Conservation (phyloP, 1,140 invertebrate genomes). For the Anastrepha ludens region DNA sequence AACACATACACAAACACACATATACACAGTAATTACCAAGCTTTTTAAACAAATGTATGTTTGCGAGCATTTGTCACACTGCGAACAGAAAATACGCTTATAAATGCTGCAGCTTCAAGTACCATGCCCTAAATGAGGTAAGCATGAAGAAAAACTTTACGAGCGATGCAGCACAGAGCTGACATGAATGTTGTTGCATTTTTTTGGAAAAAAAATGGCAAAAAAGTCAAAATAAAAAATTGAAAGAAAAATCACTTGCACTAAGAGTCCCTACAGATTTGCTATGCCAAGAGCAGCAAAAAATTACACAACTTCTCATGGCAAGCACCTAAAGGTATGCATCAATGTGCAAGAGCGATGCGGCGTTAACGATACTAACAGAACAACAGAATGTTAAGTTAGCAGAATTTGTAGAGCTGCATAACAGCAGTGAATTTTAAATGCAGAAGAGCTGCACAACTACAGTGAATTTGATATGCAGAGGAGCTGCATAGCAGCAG, state of each 20-base stretch:
- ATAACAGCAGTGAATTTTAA: not conserved
- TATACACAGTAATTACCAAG: not conserved
- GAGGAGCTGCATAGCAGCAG: too few species aligned
- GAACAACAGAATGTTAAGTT: not conserved
- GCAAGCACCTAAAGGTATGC: conserved; percentile 9
- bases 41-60: too few species aligned
- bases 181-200: not conserved
- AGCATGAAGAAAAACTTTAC: not conserved
- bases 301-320: not conserved
- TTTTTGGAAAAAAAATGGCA: not conserved
- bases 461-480: too few species aligned
- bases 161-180: not conserved
- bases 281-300: not conserved
- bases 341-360: not conserved
- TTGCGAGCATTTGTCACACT: too few species aligned
- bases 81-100: too few species aligned
- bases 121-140: too few species aligned
- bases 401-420: not conserved
- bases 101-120: too few species aligned
- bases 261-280: not conserved
- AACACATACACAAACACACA: not conserved
- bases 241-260: not conserved
- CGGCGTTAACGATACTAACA: not conserved
- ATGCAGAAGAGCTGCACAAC: too few species aligned
- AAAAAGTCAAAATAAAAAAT: not conserved